Conservation (phyloP, 2,797 vertebrate genomes). For the Spinus pinus region DNA sequence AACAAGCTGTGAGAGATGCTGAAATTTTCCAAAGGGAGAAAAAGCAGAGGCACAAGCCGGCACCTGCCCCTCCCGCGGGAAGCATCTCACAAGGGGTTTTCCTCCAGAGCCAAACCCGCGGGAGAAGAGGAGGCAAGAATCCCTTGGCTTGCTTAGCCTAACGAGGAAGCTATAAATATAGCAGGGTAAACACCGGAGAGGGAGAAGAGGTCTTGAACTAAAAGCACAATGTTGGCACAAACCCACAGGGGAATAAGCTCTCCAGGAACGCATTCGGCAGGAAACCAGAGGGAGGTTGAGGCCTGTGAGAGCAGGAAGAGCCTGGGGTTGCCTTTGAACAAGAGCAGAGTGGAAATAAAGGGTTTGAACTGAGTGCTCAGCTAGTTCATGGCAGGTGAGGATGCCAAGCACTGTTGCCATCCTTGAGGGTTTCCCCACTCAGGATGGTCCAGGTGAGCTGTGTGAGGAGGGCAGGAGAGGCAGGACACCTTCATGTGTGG, state of each 20-base stretch:
- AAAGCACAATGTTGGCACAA: conserved; percentile 63
- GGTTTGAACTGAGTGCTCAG: neutral
- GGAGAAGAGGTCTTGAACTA: conserved; percentile 58
- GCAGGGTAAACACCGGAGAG: neutral
- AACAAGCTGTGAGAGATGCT: neutral
- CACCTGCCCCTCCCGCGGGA: neutral
- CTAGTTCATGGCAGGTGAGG: neutral
- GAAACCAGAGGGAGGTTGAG: conserved; percentile 20
- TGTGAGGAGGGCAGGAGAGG: neutral
- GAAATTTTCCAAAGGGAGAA: neutral
- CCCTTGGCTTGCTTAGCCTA: neutral
- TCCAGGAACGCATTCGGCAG: conserved; percentile 38
- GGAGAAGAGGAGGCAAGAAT: conserved; percentile 19
- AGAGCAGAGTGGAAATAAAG: neutral
- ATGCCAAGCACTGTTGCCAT: accelerated
- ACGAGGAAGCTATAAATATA: conserved; percentile 41
- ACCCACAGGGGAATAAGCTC: conserved; percentile 20
- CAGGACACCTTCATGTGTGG: neutral
- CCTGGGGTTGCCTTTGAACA: neutral
- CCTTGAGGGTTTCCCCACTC: accelerated
- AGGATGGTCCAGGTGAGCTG: accelerated
- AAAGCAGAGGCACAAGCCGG: neutral
- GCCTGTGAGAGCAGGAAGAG: conserved; percentile 25
- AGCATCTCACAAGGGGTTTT: neutral
- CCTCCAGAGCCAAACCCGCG: neutral